A percentile compares a stretch with the other conserved stretches of the same genome.
Conservation (phyloP, 2,797 vertebrate genomes). For the Pantherophis vulpinus region DNA sequence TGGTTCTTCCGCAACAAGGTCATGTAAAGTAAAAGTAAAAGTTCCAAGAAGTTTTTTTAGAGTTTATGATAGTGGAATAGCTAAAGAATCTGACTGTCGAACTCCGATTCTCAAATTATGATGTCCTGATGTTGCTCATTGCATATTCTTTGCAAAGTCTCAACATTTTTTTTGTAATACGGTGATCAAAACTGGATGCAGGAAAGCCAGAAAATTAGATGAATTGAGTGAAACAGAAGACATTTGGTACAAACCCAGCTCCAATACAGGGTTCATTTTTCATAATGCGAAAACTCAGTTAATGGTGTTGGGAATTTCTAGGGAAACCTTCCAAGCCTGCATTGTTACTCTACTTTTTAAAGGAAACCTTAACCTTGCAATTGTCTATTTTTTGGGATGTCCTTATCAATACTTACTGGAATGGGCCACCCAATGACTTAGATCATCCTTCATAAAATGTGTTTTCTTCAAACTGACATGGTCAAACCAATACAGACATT, state of each 20-base stretch:
- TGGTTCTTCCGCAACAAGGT: neutral
- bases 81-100: neutral
- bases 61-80: neutral
- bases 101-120: neutral
- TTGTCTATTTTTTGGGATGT: neutral
- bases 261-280: neutral
- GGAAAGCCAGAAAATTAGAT: neutral
- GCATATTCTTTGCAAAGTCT: neutral
- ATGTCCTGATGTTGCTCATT: neutral
- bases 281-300: neutral
- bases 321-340: neutral
- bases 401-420: neutral
- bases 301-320: neutral
- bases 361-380: neutral
- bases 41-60: neutral
- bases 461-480: neutral
- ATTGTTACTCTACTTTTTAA: neutral
- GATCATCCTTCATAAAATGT: neutral
- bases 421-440: neutral
- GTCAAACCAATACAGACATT: neutral
- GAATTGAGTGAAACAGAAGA: neutral
- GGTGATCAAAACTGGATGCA: neutral
- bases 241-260: neutral
- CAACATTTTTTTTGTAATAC: neutral
- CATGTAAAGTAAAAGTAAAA: neutral